Evolutionary conservation across 2,888 invertebrate species (phyloP), one percentile per base, ranked within the genome.

Genomic region (Sepiola atlantica): DNA sequence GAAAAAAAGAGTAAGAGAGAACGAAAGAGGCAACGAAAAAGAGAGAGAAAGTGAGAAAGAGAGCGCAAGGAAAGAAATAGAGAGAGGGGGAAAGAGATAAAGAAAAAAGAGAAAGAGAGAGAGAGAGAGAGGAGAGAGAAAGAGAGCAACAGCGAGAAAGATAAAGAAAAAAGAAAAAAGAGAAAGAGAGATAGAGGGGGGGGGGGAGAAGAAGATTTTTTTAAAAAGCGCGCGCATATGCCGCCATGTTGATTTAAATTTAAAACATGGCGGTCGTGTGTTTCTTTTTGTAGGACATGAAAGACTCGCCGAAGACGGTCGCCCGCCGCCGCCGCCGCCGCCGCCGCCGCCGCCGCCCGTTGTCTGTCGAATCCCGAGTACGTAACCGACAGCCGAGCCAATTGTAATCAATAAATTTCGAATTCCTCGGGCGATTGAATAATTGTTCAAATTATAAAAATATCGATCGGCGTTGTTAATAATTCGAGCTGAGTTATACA

Each of bases 401-500:
- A n/a, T 16, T 16, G n/a, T 77, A 77, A 77, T 77, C 77, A 77
- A 77, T 77, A 77, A 77, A 77, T 77, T 77, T 77, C 77, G 77
- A 77, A 77, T 77, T 77, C 77, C n/a, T 32, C 77, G 16, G 77
- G 77, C 77, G n/a, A 77, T 77, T 77, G 77, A 77, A 77, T 77
- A 77, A 77, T 77, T 77, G 77, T 77, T 77, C 77, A 77, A 77
- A 77, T 77, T 77, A 77, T 77, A 77, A 77, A 77, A 77, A 16
- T 77, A 77, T 77, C 77, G 77, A 77, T 77, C 77, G 77, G 14
- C 12, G 77, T 77, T 77, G 77, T 77, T 77, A 77, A 77, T 77
- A 77, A 77, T 77, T 77, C 77, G n/a, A 77, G 77, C n/a, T n/a
- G n/a, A 77, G 77, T n/a, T 77, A 77, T n/a, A n/a, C 16, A n/a